These are phyloP conservation scores for Dreissena rostriformis DNA, from an alignment of 1,140 invertebrate species.

Conservation along the genomic window DNA sequence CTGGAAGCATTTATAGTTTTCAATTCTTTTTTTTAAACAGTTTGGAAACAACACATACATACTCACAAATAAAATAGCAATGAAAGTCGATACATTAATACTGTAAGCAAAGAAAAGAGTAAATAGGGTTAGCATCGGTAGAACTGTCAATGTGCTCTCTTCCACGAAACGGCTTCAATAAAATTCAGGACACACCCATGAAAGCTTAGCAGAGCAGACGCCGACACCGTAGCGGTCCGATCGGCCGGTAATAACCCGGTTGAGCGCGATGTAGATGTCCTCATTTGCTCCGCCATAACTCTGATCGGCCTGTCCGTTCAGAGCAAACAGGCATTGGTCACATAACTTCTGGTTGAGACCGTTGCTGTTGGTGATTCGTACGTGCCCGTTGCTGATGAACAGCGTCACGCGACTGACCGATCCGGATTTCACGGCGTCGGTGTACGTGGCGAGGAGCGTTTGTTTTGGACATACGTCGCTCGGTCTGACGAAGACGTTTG, in stretches of 20 bases:
- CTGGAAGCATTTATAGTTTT: too few species aligned
- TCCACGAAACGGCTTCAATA: neutral
- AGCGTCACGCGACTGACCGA: neutral
- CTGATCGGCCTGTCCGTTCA: conserved; percentile 24
- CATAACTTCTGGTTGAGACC: conserved; percentile 22
- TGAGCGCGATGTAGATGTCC: conserved; percentile 9
- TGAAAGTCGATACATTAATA: too few species aligned
- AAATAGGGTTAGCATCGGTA: too few species aligned
- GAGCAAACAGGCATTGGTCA: conserved; percentile 30
- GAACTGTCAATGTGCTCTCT: neutral
- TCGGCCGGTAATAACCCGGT: conserved; percentile 5
- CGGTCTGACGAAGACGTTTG: neutral
- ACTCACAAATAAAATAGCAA: too few species aligned
- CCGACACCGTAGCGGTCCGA: conserved; percentile 2
- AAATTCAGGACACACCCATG: conserved; percentile 23
- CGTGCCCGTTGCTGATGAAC: conserved; percentile 4
- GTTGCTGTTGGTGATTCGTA: conserved; percentile 19
- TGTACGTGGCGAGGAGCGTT: neutral
- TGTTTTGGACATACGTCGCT: neutral
- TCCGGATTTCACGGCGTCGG: conserved; percentile 2
- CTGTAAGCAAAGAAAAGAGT: too few species aligned
- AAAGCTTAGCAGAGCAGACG: conserved; percentile 16
- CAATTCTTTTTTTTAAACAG: too few species aligned
- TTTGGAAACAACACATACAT: too few species aligned
- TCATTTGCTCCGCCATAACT: conserved; percentile 15